These are phyloP conservation scores for Emydura subglobosa DNA, from an alignment of 2,113 vertebrate species.

Conservation along the genomic window DNA sequence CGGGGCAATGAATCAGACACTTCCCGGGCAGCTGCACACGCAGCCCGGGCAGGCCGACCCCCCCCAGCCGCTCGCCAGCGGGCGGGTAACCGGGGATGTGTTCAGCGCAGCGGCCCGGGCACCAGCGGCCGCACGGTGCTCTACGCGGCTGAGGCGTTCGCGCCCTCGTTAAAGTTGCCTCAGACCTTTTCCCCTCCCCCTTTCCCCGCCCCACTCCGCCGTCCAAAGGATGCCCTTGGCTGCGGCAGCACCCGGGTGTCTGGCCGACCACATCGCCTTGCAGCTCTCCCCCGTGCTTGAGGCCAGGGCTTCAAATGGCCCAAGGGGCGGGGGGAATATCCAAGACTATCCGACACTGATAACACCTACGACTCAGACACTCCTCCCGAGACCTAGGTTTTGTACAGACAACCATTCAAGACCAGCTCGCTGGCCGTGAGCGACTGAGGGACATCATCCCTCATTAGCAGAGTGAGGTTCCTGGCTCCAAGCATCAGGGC, in stretches of 20 bases:
- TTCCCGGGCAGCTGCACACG: no score
- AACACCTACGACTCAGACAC: neutral
- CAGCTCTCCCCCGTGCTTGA: neutral
- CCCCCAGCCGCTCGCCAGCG: no score
- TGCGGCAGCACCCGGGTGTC: rapidly evolving
- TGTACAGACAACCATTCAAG: neutral
- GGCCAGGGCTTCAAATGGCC: neutral
- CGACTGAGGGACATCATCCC: neutral
- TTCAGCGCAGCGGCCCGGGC: no score
- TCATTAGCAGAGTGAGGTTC: rapidly evolving
- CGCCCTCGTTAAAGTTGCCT: no score
- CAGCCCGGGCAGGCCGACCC: no score
- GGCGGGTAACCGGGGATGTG: no score
- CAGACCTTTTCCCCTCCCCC: no score
- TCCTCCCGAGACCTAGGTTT: rapidly evolving
- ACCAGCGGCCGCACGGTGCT: no score
- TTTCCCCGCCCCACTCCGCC: no score
- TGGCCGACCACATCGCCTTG: neutral
- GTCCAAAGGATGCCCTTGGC: no score
- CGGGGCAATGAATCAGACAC: no score
- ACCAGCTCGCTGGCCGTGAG: neutral
- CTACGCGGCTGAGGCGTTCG: no score
- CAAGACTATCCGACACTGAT: rapidly evolving
- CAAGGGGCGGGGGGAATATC: rapidly evolving
- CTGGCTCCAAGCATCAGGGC: neutral